phyloP scores from a whole-genome alignment of 2,797 vertebrate species.

The Uromys caudimaculatus region DNA sequence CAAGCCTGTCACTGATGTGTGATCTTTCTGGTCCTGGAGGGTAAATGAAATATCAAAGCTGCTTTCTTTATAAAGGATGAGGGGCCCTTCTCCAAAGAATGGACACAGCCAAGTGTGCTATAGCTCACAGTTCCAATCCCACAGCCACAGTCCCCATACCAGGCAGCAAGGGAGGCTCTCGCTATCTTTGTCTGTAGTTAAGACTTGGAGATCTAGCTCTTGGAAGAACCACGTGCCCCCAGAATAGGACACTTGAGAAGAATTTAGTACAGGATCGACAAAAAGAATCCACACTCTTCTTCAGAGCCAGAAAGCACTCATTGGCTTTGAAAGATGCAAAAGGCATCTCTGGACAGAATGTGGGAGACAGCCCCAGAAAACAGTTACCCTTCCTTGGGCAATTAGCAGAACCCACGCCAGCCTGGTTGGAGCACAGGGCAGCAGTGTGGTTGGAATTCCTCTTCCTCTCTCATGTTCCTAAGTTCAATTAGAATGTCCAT shows the following conservation, averaged over 20 bases:
- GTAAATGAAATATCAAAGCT: not conserved
- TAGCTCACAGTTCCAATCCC: fast-evolving
- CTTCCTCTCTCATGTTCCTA: not conserved
- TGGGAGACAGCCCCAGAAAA: not conserved
- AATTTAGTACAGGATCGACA: not conserved
- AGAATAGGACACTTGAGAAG: not conserved
- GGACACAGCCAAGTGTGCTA: not conserved
- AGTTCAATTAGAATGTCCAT: not conserved
- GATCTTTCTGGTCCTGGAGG: not conserved
- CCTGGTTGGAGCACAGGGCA: not conserved
- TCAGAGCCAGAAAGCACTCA: not conserved
- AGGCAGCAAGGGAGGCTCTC: not conserved
- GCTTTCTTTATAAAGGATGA: not conserved
- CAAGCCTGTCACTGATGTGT: not conserved
- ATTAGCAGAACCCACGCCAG: not conserved
- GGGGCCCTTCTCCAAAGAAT: not conserved
- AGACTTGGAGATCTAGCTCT: not conserved
- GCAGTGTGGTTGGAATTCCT: not conserved
- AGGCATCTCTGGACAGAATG: not conserved
- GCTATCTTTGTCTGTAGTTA: not conserved
- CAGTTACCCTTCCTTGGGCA: not conserved
- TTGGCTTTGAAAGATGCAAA: too few relatives aligned
- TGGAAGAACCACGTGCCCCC: not conserved
- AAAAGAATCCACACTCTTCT: not conserved
- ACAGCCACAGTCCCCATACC: not conserved